phyloP scores from a whole-genome alignment of 2,888 invertebrate species.

The Leucania comma region DNA sequence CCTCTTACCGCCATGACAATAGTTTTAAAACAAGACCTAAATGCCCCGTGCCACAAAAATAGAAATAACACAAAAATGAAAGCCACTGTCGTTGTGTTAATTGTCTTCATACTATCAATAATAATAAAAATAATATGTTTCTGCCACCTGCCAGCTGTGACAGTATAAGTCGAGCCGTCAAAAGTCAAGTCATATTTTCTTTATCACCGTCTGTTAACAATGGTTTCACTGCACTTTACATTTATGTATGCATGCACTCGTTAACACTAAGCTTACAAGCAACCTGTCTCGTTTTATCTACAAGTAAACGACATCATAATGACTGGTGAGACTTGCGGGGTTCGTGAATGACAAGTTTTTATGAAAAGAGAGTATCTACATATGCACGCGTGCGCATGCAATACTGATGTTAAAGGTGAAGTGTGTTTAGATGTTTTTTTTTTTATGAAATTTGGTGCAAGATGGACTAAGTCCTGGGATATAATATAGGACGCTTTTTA shows the following conservation, averaged over 20 bases:
- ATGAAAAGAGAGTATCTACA: slow-evolving; percentile 32
- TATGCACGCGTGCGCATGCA: slow-evolving; percentile 3
- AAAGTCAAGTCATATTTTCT: background rate
- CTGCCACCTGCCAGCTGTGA: background rate
- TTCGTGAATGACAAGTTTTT: slow-evolving; percentile 31
- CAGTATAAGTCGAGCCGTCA: background rate
- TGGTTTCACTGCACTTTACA: slow-evolving; percentile 19
- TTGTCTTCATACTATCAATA: too few relatives aligned
- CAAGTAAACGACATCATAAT: slow-evolving; percentile 44
- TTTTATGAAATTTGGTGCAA: too few relatives aligned
- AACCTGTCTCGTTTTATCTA: slow-evolving; percentile 23
- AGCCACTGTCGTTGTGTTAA: too few relatives aligned
- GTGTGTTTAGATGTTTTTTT: too few relatives aligned
- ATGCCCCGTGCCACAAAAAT: too few relatives aligned
- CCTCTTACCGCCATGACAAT: too few relatives aligned
- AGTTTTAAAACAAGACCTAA: too few relatives aligned
- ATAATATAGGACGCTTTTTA: too few relatives aligned
- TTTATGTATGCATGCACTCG: slow-evolving; percentile 16
- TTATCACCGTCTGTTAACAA: slow-evolving; percentile 11
- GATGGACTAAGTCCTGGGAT: too few relatives aligned
- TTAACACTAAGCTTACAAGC: background rate
- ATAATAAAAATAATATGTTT: too few relatives aligned
- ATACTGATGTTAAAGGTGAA: too few relatives aligned
- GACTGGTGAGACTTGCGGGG: slow-evolving; percentile 14
- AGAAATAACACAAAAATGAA: too few relatives aligned